Evolutionary conservation across 2,113 vertebrate species (phyloP).

Genomic region (Aspidoscelis tigris): DNA sequence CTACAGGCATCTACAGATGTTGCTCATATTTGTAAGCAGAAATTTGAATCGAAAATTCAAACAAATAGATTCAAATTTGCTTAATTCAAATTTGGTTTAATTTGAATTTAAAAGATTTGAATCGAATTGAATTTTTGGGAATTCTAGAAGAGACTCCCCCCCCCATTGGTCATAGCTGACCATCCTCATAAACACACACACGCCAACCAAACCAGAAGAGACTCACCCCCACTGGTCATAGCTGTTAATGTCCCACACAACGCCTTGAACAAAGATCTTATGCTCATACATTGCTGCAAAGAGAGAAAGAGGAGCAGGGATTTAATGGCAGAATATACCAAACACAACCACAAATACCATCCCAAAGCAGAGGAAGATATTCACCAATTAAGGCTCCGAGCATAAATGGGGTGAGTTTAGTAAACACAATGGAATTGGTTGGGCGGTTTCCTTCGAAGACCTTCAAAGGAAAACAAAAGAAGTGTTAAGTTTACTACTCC

Average conservation of each 20-base stretch:
- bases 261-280: conserved; percentile 97
- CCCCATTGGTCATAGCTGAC: too few relatives aligned
- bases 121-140: too few relatives aligned
- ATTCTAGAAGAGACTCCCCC: too few relatives aligned
- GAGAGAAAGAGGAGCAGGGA: conserved; percentile 15
- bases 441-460: conserved; percentile 97
- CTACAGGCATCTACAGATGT: too few relatives aligned
- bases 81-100: too few relatives aligned
- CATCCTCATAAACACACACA: background rate
- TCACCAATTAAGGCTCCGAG: conserved; percentile 92
- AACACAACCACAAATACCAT: background rate
- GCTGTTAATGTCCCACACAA: conserved; percentile 98
- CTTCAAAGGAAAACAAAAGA: conserved; percentile 70
- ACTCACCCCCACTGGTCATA: conserved; percentile 99
- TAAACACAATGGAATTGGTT: conserved; percentile 94
- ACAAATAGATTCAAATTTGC: too few relatives aligned
- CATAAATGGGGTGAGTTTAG: conserved; percentile 89
- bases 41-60: too few relatives aligned
- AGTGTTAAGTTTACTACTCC: background rate
- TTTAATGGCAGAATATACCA: background rate
- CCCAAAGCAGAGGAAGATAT: conserved; percentile 25
- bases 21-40: too few relatives aligned
- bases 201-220: background rate
- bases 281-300: conserved; percentile 94
- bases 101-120: too few relatives aligned